Conservation (phyloP, 2,888 invertebrate genomes). For the Coelopa pilipes region DNA sequence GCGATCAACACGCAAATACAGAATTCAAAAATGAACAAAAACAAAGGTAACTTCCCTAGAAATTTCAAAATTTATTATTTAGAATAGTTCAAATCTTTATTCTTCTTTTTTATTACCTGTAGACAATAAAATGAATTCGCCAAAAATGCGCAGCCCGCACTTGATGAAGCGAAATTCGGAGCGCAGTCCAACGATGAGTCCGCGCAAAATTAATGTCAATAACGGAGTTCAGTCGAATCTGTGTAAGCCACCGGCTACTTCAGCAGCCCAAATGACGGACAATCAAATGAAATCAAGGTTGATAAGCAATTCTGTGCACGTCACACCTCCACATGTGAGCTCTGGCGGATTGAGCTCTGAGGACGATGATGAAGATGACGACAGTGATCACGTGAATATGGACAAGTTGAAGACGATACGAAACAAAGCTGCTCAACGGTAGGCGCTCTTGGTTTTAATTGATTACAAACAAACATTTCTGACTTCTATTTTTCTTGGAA, state of each 20-base stretch:
- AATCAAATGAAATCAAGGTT: constrained; percentile 52
- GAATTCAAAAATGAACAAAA: constrained; percentile 62
- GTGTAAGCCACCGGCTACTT: neutral
- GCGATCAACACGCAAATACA: constrained; percentile 61
- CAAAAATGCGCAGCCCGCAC: constrained; percentile 63
- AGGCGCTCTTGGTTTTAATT: neutral
- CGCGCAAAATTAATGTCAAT: constrained; percentile 53
- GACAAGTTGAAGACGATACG: constrained; percentile 76
- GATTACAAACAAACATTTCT: neutral
- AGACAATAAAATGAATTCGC: constrained; percentile 65
- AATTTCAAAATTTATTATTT: neutral
- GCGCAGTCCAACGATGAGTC: constrained; percentile 62
- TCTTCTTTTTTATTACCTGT: constrained; percentile 37
- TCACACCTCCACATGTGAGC: constrained; percentile 60
- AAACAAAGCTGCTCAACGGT: constrained; percentile 71
- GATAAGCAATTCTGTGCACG: constrained; percentile 54
- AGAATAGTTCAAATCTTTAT: constrained; percentile 16
- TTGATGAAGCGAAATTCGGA: constrained; percentile 58
- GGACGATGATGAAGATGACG: constrained; percentile 68
- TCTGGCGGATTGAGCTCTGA: constrained; percentile 68
- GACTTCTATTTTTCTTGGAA: no score
- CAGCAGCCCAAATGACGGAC: constrained; percentile 37
- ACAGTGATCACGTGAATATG: constrained; percentile 74
- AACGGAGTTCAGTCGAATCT: constrained; percentile 34
- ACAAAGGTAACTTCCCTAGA: constrained; percentile 55